Base-by-base conservation (phyloP, 2,888 invertebrate genomes). In the Caenorhabditis panamensis region DNA sequence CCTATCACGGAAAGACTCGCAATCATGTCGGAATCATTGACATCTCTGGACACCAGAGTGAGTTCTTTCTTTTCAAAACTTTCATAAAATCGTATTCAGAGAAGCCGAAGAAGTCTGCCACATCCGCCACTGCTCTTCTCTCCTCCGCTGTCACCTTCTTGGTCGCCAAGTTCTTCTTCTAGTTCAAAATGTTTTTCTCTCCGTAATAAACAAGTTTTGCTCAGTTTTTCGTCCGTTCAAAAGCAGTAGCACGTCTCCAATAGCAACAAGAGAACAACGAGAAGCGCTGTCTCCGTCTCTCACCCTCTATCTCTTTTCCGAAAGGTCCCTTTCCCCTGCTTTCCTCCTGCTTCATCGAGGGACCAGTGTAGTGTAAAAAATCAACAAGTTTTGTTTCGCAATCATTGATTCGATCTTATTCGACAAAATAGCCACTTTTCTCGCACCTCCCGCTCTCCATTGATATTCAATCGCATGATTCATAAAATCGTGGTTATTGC, bases 1-100 rank as follows among this genome's bases (percentile, higher is more conserved):
- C 69, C 3, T 80, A 80, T 56, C 80, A 80, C 61, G 80, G 75
- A 73, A 73, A 53, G n/a, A 62, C 47, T 8, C 73, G 79, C 20
- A 59, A 63, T 49, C 58, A 51, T 31, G 59, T 59, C 2, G 77
- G 77, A 64, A 31, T 44, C 31, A 31, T 64, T 31, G 69, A 77
- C 16, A 22, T 77, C 24, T 68, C 67, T 11, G 77, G 69, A 58
- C 51, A 49, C 13, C 49, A 54, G 44, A 67, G 67, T 64, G n/a
- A 68, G 68, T 61, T 28, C n/a, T 16, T 13, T 3, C 9, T 36
- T 16, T 9, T n/a, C n/a, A n/a, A n/a, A n/a, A n/a, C n/a, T n/a
- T n/a, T n/a, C n/a, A n/a, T n/a, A n/a, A 6, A 41, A 13, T 11
- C 13, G 41, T 11, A 13, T 72, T 44, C 47, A 59, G 44, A 75